Evolutionary conservation across 1,140 invertebrate genomes (phyloP), one percentile per base, ranked within the genome.

Genomic region (Drosophila elegans): DNA sequence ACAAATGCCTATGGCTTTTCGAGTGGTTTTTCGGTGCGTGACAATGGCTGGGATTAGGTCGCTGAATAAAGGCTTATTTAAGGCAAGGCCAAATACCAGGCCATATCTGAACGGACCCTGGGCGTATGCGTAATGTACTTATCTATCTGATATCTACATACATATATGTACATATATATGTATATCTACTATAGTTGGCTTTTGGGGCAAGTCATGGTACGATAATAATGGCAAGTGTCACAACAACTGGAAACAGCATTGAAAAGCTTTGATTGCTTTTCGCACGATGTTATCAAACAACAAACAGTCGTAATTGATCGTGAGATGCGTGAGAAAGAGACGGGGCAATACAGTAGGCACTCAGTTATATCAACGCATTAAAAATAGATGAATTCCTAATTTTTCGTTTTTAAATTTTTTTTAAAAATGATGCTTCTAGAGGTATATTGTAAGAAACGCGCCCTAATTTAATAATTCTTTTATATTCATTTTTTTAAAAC

Each of bases 141-240:
- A 71, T 55, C 16, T 54, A 55, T 38, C 27, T 34, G n/a, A 27
- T n/a, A 27, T 60, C 1, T 45, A 21, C 3, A 13, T 29, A 36
- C 25, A 34, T 32, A 25, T 13, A 36, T 61, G 3, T 62, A 34
- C 25, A 25, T 13, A 36, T 61, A 1, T 62, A 7, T 21, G 12
- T 25, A 38, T 38, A n/a, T 29, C 13, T 13, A 59, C 12, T 29
- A 45, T 16, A n/a, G 25, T 16, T 29, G 27, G 16, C 13, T n/a
- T 41, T 41, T 27, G 13, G 32, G 39, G 25, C 68, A 5, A 73
- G 67, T 62, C 68, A 74, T 74, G 49, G 68, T 55, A 42, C 39
- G 57, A 74, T 74, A 62, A 74, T 54, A 74, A 77, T 77, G 44
- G 73, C 74, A 57, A 71, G 49, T 77, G 48, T 76, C 54, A 76